Evolutionary conservation across 1,140 invertebrate genomes (phyloP).

Genomic region (Stegodyphus mimosarum): DNA sequence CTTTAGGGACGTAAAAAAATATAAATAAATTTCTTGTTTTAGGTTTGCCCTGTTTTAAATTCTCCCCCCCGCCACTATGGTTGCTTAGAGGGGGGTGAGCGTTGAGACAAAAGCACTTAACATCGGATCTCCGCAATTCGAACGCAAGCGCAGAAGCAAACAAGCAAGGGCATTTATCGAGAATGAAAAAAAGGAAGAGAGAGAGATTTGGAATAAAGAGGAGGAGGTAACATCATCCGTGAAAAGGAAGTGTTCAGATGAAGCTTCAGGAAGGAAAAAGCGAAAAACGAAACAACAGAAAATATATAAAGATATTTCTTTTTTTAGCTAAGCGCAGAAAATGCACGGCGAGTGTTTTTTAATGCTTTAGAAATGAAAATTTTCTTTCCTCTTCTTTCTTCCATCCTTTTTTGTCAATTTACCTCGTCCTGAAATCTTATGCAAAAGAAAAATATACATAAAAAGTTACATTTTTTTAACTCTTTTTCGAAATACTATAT

Average conservation of each 20-base stretch:
- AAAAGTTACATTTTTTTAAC: too few species aligned
- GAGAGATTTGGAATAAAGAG: background rate
- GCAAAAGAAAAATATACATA: too few species aligned
- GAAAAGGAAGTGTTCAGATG: slow-evolving; percentile 4
- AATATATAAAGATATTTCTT: slow-evolving; percentile 38
- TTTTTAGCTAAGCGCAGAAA: slow-evolving; percentile 30
- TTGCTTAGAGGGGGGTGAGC: too few species aligned
- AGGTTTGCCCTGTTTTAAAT: too few species aligned
- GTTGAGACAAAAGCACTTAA: background rate
- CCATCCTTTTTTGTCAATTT: too few species aligned
- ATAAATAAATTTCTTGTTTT: too few species aligned
- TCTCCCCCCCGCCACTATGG: too few species aligned
- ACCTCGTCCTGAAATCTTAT: too few species aligned
- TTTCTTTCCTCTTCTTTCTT: too few species aligned
- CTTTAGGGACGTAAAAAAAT: too few species aligned
- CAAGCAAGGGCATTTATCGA: background rate
- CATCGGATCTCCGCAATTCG: slow-evolving; percentile 9
- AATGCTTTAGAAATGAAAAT: too few species aligned
- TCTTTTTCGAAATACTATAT: too few species aligned
- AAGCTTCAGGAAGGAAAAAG: slow-evolving; percentile 3
- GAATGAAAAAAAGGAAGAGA: background rate
- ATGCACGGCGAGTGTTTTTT: background rate
- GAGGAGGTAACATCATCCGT: slow-evolving; percentile 8
- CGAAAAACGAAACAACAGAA: slow-evolving; percentile 6
- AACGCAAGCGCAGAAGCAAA: slow-evolving; percentile 14